Evolutionary conservation across 2,113 vertebrate genomes (phyloP).

Genomic region (Podocnemis expansa): DNA sequence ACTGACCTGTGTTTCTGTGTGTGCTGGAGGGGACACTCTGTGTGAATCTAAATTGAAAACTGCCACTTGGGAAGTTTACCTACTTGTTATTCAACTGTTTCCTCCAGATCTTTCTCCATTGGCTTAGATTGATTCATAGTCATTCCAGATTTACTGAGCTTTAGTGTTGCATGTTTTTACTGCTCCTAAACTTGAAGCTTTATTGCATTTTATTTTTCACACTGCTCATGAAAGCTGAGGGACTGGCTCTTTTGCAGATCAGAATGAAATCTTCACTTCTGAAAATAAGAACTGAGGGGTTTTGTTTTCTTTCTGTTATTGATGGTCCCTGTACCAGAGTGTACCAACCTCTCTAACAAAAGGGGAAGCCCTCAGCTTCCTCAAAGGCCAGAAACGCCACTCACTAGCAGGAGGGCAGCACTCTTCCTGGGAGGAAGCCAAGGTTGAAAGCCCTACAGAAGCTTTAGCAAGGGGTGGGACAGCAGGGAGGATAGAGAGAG

Average conservation of each 20-base stretch:
- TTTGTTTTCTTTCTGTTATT: neutral
- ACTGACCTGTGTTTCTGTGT: neutral
- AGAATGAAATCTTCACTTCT: neutral
- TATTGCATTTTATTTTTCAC: neutral
- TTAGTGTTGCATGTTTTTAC: neutral
- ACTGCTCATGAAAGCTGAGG: neutral
- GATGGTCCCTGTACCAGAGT: neutral
- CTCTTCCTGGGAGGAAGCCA: too few species aligned
- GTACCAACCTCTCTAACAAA: too few species aligned
- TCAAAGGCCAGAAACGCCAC: too few species aligned
- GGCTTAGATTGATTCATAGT: neutral
- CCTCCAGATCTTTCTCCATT: neutral
- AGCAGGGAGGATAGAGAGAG: too few species aligned
- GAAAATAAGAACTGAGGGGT: neutral
- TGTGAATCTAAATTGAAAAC: neutral
- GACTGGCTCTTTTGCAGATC: neutral
- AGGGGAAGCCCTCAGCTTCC: too few species aligned
- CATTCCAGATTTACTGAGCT: conserved; percentile 1
- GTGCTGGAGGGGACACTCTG: neutral
- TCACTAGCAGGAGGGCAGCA: too few species aligned
- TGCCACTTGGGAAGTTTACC: neutral
- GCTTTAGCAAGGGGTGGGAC: too few species aligned
- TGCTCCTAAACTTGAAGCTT: neutral
- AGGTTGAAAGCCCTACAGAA: too few species aligned
- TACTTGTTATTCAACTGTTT: neutral